A percentile compares a stretch with the other conserved stretches of the same genome.
Conservation (phyloP, 2,797 vertebrate genomes). For the Allobates femoralis region DNA sequence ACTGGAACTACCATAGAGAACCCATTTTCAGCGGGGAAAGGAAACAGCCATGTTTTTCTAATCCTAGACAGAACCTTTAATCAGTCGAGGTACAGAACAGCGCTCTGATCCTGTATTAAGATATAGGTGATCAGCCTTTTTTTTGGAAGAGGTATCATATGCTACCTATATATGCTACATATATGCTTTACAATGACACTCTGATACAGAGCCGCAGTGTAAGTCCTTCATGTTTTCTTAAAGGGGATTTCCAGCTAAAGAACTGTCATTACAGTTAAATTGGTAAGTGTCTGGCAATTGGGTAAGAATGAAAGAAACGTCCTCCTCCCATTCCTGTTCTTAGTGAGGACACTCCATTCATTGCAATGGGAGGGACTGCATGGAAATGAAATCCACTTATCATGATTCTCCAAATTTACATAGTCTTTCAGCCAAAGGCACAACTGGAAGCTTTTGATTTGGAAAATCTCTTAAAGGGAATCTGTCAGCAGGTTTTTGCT, state of each 20-base stretch:
- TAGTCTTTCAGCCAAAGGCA: background rate
- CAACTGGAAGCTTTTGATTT: background rate
- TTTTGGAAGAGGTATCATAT: background rate
- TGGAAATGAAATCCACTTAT: background rate
- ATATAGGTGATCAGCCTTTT: too few relatives aligned
- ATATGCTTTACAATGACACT: background rate
- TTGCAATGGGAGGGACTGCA: background rate
- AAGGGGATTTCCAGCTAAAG: constrained; percentile 13
- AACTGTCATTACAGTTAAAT: background rate
- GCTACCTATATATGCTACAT: too few relatives aligned
- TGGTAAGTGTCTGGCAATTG: background rate
- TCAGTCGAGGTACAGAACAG: background rate
- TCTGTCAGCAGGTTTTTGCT: too few relatives aligned
- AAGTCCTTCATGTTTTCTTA: background rate
- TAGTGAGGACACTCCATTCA: background rate
- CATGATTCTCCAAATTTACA: background rate
- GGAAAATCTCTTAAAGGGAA: background rate
- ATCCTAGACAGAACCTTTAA: too few relatives aligned
- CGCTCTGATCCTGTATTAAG: background rate
- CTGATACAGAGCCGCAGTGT: constrained; percentile 1
- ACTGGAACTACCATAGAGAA: too few relatives aligned
- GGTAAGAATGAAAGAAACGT: background rate
- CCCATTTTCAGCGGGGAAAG: too few relatives aligned
- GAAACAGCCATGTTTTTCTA: too few relatives aligned
- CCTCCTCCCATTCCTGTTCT: background rate